Base-by-base conservation (phyloP, 2,888 invertebrate species). In the Frankliniella intonsa region DNA sequence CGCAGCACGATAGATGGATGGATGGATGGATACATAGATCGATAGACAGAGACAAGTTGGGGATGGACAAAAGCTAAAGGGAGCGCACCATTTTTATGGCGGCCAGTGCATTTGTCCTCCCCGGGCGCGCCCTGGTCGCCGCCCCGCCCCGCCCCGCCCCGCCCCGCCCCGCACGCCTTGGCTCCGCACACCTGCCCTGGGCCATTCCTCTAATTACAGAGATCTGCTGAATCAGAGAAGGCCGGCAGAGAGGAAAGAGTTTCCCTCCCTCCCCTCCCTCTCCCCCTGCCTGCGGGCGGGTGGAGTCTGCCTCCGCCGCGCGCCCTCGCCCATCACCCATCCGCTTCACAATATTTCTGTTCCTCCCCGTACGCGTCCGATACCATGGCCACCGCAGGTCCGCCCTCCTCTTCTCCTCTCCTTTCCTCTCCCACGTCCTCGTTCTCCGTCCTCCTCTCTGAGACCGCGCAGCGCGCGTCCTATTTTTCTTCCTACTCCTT, bases 271-370 rank as follows among this genome's bases (percentile, higher is more conserved):
- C 17, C 55, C 55, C 55, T 17, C 51, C 14, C 51, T 14, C 51
- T 51, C 51, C 51, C 51, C 51, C 51, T 51, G 10, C 51, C 51
- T 51, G 10, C 51, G 10, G n/a, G n/a, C n/a, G n/a, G 38, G 38
- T 5, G 38, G 38, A 38, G 38, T 17, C 55, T 55, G 14, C 55
- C 55, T 55, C 55, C 62, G 19, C 62, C 62, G 14, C 55, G 3
- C 55, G 14, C 55, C 55, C 55, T 10, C 62, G 7, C n/a, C 11
- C 62, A 7, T 62, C 62, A 17, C 62, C 55, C 62, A n/a, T 62
- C 62, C 62, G n/a, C 62, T 62, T 62, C 62, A 62, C 62, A n/a
- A 62, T 62, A 62, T 62, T 62, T 62, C 62, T 62, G 62, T n/a
- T n/a, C n/a, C 62, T 62, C 62, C n/a, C 17, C n/a, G 19, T 17